These are phyloP conservation scores for Bombus affinis DNA, from an alignment of 1,140 invertebrate genomes.

Conservation along the genomic window DNA sequence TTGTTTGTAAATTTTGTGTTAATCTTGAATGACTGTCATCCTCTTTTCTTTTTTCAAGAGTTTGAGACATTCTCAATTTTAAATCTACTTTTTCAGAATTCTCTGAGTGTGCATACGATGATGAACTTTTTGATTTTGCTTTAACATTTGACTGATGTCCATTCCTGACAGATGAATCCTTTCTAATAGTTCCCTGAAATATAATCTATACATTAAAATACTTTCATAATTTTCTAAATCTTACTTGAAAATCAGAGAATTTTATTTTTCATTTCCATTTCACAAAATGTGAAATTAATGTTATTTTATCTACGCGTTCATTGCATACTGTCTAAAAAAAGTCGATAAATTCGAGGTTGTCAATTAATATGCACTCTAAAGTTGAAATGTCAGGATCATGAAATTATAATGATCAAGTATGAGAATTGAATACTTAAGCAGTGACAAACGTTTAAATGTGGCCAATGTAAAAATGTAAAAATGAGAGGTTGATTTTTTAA, in stretches of 20 bases:
- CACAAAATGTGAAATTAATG: background rate
- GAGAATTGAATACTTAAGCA: background rate
- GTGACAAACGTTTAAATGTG: no score
- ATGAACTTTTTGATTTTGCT: conserved; percentile 50
- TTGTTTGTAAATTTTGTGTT: conserved; percentile 20
- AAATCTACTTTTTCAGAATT: conserved; percentile 27
- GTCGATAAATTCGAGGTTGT: conserved; percentile 64
- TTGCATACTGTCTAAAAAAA: conserved; percentile 26
- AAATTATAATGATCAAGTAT: background rate
- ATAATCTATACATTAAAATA: background rate
- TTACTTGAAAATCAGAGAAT: background rate
- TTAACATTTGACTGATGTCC: conserved; percentile 39
- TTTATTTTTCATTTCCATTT: no score
- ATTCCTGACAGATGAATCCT: conserved; percentile 51
- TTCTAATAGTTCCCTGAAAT: conserved; percentile 68
- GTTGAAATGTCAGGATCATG: conserved; percentile 29
- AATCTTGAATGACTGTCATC: conserved; percentile 37
- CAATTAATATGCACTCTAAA: background rate
- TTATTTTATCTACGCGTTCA: conserved; percentile 10
- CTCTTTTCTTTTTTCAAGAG: conserved; percentile 15
- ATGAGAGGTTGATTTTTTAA: background rate
- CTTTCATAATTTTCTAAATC: background rate
- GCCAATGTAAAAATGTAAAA: no score
- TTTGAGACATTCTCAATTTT: conserved; percentile 25
- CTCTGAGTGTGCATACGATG: conserved; percentile 28